Conservation (phyloP, 2,113 vertebrate species). For the Anser brachyrhynchus region DNA sequence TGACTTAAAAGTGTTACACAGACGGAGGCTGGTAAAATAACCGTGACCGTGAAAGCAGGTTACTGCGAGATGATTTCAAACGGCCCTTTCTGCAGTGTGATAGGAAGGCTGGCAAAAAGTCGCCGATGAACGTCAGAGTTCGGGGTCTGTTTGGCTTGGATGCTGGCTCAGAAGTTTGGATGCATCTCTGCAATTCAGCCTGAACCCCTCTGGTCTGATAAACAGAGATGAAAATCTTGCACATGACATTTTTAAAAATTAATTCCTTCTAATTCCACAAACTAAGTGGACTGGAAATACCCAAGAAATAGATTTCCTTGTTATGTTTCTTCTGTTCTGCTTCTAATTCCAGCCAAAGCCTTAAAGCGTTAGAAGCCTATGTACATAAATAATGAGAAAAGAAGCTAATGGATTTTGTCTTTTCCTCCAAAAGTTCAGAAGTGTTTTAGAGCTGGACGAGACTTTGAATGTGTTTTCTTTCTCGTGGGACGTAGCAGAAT, state of each 20-base stretch:
- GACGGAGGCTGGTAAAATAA: neutral
- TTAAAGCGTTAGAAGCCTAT: neutral
- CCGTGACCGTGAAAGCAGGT: neutral
- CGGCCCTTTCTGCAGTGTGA: neutral
- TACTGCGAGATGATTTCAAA: neutral
- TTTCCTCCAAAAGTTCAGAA: neutral
- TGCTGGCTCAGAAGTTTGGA: neutral
- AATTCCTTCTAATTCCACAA: conserved; percentile 28
- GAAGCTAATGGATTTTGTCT: neutral
- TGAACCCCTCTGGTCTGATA: neutral
- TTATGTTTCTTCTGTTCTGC: neutral
- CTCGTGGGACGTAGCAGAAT: neutral
- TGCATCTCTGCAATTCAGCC: conserved; percentile 26
- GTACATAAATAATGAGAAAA: neutral
- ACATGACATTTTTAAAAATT: neutral
- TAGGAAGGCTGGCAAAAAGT: neutral
- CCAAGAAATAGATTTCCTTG: neutral
- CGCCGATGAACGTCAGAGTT: neutral
- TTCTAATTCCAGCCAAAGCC: neutral
- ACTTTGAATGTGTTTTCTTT: neutral
- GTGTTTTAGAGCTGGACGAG: neutral
- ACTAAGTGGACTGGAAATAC: conserved; percentile 36
- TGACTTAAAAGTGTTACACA: neutral
- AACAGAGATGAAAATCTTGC: neutral
- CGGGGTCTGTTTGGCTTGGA: conserved; percentile 49